Base-by-base conservation (phyloP, 2,888 invertebrate genomes). In the Eupithecia centaureata region DNA sequence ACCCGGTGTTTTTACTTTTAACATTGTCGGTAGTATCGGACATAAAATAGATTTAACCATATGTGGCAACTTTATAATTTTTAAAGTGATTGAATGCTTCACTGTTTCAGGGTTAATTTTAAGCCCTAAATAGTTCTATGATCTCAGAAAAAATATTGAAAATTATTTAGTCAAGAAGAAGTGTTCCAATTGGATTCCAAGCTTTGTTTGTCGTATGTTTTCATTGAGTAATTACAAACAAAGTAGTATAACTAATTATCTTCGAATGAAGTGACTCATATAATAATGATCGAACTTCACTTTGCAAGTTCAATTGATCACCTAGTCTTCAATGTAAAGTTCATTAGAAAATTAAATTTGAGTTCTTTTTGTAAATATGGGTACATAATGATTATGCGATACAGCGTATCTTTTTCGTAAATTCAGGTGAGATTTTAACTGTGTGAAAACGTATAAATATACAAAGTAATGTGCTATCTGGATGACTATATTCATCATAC, bases 1-100 rank as follows among this genome's bases (percentile, higher is more conserved):
- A 74, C 70, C 71, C 42, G 65, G 30, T 67, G 62, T 72, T 61
- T 61, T 27, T 4, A 28, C 28, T 54, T 60, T 60, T 60, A 32
- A 4, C 10, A 56, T 32, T 33, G 22, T 12, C 8, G 32, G 22
- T n/a, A 32, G 25, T 51, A 22, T 22, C 2, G 5, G 15, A 18
- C 1, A 52, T 27, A 7, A 15, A 27, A 52, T 52, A 25, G 12
- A 25, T 12, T 51, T 51, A 25, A 10, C 13, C 12, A 8, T 18
- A 18, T 42, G 38, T 18, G n/a, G 38, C 18, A 42, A 18, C 18
- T 18, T 18, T 8, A 35, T 35, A 15, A 35, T 15, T 35, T 5
- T n/a, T 7, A 7, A 7, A 15, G n/a, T n/a, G 7, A 38, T n/a
- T 7, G 38, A n/a, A 38, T n/a, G n/a, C 15, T n/a, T 38, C n/a